Evolutionary conservation across 2,888 invertebrate species (phyloP).

Genomic region (Loripinus fragilis): DNA sequence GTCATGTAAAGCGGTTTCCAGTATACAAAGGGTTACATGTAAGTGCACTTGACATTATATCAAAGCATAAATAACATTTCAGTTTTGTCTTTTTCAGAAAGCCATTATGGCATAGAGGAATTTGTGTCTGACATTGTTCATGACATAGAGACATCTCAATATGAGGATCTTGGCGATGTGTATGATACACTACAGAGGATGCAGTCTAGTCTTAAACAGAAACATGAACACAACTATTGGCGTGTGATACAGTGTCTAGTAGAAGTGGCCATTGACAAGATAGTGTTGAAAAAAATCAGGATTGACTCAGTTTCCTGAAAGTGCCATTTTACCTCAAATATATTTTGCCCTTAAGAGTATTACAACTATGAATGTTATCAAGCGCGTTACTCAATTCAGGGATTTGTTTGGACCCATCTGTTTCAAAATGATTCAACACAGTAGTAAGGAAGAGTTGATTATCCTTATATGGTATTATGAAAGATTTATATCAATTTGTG

Average conservation of each 20-base stretch:
- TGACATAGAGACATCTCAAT: conserved; percentile 43
- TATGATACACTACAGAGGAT: conserved; percentile 59
- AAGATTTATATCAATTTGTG: conserved; percentile 46
- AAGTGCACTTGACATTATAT: too few species aligned
- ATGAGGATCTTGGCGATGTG: conserved; percentile 38
- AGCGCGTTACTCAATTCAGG: conserved; percentile 48
- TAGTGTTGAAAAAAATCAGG: conserved; percentile 38
- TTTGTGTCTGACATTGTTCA: conserved; percentile 55
- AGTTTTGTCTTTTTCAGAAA: too few species aligned
- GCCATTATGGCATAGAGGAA: conserved; percentile 60
- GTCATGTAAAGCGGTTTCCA: too few species aligned
- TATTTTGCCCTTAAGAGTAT: conserved; percentile 48
- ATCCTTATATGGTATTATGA: conserved; percentile 45
- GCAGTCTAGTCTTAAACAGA: conserved; percentile 49
- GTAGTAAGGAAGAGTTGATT: conserved; percentile 33
- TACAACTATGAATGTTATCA: conserved; percentile 55
- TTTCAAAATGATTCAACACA: conserved; percentile 51
- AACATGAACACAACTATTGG: conserved; percentile 62
- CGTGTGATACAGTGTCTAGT: conserved; percentile 63
- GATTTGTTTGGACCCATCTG: conserved; percentile 46
- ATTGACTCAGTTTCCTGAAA: conserved; percentile 48
- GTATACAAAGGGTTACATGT: too few species aligned
- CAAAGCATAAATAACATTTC: too few species aligned
- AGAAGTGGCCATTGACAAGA: conserved; percentile 49
- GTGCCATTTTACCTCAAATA: conserved; percentile 41